Evolutionary conservation across 35 echinoderm and acorn worm species (phyloP).

Genomic region (Stichopus chloronotus): DNA sequence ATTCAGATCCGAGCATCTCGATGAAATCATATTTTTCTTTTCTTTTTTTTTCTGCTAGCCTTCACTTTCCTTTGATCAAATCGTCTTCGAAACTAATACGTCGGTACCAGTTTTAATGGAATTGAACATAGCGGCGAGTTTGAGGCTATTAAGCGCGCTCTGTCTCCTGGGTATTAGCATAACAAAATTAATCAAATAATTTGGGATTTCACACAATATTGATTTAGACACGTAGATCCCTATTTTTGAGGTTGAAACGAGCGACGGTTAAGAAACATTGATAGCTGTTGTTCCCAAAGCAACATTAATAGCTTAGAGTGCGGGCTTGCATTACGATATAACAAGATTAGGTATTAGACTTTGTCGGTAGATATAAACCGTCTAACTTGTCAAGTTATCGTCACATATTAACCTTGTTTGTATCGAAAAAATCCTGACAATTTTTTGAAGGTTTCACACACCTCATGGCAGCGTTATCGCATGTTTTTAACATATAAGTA

Average conservation of each 20-base stretch:
- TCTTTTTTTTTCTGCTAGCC: not conserved
- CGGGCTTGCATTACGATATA: constrained; percentile 11
- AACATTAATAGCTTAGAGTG: constrained; percentile 25
- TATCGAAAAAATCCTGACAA: constrained; percentile 14
- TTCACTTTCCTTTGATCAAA: constrained; percentile 29
- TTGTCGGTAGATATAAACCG: constrained; percentile 45
- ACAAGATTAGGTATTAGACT: constrained; percentile 56
- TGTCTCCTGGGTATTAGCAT: constrained; percentile 34
- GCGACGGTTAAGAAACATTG: constrained; percentile 12
- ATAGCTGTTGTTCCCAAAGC: constrained; percentile 36
- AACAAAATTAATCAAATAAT: constrained; percentile 65
- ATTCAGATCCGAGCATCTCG: not conserved
- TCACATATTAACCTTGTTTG: constrained; percentile 60
- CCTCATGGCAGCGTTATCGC: not conserved
- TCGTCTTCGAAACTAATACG: constrained; percentile 19
- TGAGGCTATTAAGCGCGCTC: constrained; percentile 42
- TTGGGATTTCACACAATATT: constrained; percentile 44
- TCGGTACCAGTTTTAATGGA: constrained; percentile 31
- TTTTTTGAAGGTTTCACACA: not conserved
- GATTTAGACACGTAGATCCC: constrained; percentile 51
- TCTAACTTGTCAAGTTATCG: constrained; percentile 48
- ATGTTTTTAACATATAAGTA: not conserved
- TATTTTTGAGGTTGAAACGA: constrained; percentile 14
- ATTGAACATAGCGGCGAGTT: constrained; percentile 34
- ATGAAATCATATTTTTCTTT: not conserved